phyloP scores from a whole-genome alignment of 2,797 vertebrate species.

The Lagocephalus sceleratus region DNA sequence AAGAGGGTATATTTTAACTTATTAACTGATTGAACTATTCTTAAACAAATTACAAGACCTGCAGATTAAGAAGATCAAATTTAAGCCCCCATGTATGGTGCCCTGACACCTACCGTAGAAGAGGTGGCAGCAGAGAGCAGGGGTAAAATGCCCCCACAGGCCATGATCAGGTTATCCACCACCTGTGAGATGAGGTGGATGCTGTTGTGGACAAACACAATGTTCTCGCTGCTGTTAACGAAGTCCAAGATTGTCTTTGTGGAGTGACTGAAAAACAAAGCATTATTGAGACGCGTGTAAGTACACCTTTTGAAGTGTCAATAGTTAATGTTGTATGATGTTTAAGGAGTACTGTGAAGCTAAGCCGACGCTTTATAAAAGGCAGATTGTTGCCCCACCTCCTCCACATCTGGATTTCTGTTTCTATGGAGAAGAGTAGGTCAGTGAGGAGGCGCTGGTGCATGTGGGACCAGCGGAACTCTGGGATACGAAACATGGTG shows the following conservation, averaged over 20 bases:
- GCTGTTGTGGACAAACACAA: slow-evolving; percentile 97
- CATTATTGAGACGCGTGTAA: background rate
- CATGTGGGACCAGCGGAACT: slow-evolving; percentile 95
- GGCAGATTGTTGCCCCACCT: slow-evolving; percentile 74
- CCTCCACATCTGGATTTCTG: slow-evolving; percentile 98
- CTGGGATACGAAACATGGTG: slow-evolving; percentile 94
- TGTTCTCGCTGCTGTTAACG: slow-evolving; percentile 97
- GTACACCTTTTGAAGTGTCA: background rate
- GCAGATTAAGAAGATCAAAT: background rate
- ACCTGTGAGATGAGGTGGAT: slow-evolving; percentile 97
- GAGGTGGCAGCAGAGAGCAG: slow-evolving; percentile 96
- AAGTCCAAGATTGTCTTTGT: slow-evolving; percentile 98
- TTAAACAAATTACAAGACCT: background rate
- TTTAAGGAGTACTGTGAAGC: background rate
- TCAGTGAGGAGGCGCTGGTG: slow-evolving; percentile 96
- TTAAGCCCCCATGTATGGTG: background rate
- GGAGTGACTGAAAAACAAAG: slow-evolving; percentile 82
- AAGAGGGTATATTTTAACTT: too few species aligned
- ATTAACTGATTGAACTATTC: background rate
- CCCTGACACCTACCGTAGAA: slow-evolving; percentile 71
- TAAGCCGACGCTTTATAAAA: slow-evolving; percentile 4
- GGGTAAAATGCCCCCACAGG: slow-evolving; percentile 95
- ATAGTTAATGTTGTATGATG: too few species aligned
- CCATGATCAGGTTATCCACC: slow-evolving; percentile 98
- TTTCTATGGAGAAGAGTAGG: slow-evolving; percentile 96